phyloP scores from a whole-genome alignment of 53 echinoderm and acorn worm genomes.

The Mesocentrotus franciscanus region DNA sequence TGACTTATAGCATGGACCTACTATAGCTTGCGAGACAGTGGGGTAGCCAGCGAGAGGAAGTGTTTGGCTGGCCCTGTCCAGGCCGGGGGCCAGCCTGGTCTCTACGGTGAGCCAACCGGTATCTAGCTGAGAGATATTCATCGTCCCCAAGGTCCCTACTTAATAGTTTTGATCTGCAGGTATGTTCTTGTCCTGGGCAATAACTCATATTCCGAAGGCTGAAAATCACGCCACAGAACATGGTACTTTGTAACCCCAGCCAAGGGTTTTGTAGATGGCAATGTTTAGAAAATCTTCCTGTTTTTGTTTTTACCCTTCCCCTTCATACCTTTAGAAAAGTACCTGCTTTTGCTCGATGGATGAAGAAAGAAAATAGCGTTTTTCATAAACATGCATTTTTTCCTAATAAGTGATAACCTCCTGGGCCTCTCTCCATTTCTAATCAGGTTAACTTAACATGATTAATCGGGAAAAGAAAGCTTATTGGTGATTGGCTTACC shows the following conservation, averaged over 20 bases:
- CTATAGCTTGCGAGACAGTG: not conserved
- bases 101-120: not conserved
- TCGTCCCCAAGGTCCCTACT: not conserved
- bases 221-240: not conserved
- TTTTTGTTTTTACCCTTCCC: too few relatives aligned
- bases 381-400: too few relatives aligned
- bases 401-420: too few relatives aligned
- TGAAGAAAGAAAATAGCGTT: too few relatives aligned
- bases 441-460: not conserved
- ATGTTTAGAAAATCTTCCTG: too few relatives aligned
- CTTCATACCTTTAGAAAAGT: too few relatives aligned
- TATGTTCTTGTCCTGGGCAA: not conserved
- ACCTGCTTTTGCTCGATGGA: too few relatives aligned
- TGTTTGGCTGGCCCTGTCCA: conserved; percentile 8
- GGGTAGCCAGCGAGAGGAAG: conserved; percentile 20
- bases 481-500: not conserved
- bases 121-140: not conserved
- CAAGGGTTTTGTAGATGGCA: too few relatives aligned
- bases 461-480: not conserved
- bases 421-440: not conserved
- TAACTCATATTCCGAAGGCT: not conserved
- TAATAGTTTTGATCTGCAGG: not conserved
- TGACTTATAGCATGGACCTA: too few relatives aligned
- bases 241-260: not conserved
- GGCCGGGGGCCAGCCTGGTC: not conserved